Percentiles rank a stretch among this genome's conserved stretches.
phyloP scores from a whole-genome alignment of 92 coral and sea anemone species.

The Palythoa grandiflora region DNA sequence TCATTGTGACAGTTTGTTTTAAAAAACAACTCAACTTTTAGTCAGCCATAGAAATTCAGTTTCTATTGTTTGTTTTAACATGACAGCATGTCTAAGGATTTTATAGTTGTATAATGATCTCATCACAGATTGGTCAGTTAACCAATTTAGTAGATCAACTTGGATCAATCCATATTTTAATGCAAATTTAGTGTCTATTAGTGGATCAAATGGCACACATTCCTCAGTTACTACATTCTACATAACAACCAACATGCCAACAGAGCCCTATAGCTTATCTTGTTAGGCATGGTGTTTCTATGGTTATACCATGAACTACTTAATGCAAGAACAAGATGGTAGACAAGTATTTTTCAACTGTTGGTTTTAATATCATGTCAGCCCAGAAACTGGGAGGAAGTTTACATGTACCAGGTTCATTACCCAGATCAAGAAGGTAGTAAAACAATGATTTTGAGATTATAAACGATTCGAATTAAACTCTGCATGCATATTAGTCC shows the following conservation, averaged over 20 bases:
- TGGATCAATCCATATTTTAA: background rate
- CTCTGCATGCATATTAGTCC: too few relatives aligned
- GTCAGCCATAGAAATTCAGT: too few relatives aligned
- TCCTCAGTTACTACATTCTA: background rate
- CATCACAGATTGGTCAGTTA: background rate
- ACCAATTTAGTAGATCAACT: background rate
- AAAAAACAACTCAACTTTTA: background rate
- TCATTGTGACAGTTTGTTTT: background rate
- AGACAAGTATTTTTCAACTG: slow-evolving; percentile 11
- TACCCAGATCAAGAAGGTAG: slow-evolving; percentile 53
- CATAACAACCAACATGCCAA: background rate
- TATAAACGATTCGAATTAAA: too few relatives aligned
- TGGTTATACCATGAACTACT: background rate
- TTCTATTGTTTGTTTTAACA: background rate
- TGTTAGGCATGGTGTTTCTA: background rate
- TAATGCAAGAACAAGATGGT: slow-evolving; percentile 4
- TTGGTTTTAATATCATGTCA: slow-evolving; percentile 45
- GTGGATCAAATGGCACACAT: background rate
- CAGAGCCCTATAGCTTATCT: background rate
- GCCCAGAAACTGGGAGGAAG: slow-evolving; percentile 24
- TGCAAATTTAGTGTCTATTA: slow-evolving; percentile 13
- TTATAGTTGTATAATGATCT: background rate
- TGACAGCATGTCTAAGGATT: background rate
- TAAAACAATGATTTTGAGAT: background rate
- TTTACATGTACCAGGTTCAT: slow-evolving; percentile 58